phyloP scores from a whole-genome alignment of 2,113 vertebrate genomes.

The Eurypyga helias region DNA sequence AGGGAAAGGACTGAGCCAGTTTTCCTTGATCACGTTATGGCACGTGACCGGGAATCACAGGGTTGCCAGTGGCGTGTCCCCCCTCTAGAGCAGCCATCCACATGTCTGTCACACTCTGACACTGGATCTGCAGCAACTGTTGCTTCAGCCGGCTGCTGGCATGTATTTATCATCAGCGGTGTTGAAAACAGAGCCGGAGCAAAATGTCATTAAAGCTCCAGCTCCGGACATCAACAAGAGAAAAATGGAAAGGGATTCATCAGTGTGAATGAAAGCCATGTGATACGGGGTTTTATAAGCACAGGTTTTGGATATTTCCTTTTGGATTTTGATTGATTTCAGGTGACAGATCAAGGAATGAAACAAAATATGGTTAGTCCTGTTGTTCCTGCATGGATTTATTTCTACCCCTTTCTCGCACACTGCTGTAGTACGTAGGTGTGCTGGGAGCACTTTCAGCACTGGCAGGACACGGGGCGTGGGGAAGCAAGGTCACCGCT shows the following conservation, averaged over 20 bases:
- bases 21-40: constrained; percentile 25
- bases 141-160: constrained; percentile 45
- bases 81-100: neutral
- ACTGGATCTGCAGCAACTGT: constrained; percentile 66
- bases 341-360: neutral
- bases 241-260: neutral
- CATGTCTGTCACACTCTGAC: constrained; percentile 73
- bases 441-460: neutral
- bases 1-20: neutral
- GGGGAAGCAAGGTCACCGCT: neutral
- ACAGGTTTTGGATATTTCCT: neutral
- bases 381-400: neutral
- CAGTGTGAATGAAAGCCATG: neutral
- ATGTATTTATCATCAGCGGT: constrained; percentile 1
- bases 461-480: fast-evolving
- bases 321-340: neutral
- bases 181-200: neutral
- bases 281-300: neutral
- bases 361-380: neutral
- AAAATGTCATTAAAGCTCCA: constrained; percentile 8
- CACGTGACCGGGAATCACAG: constrained; percentile 32
- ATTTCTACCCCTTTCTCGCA: neutral
- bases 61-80: neutral
- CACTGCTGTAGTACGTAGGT: fast-evolving
- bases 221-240: neutral